Base-by-base conservation (phyloP, 2,113 vertebrate genomes). In the Pungitius pungitius region DNA sequence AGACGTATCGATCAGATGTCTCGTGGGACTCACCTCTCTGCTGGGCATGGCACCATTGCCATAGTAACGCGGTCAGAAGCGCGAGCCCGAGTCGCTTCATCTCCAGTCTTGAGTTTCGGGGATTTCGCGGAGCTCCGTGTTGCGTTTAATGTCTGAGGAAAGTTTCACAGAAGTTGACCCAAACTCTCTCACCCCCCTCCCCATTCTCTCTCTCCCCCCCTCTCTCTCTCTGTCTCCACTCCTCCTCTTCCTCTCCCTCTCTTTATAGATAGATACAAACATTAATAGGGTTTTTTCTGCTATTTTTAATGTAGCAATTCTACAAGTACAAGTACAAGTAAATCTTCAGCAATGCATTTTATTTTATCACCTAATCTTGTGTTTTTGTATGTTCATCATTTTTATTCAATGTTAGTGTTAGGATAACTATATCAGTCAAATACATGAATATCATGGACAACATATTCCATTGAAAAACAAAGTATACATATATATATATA, bases 11-110 rank as follows among this genome's bases (percentile, higher is more conserved):
- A 57, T 68, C 78, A 27, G 33, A 35, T 35, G 40, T 33, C 3
- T 24, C 15, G 13, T 22, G 56, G 69, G 52, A 88, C 94, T 94
- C 87, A 94, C 94, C 93, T 89, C 93, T 94, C 80, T 93, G 94
- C 89, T 92, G 93, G 65, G 82, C 89, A n/a, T 57, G 72, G 80
- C 89, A 78, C 73, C 81, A 87, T 86, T 86, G 91, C 91, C 92
- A 93, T 86, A 92, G 89, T 85, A 92, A 88, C 87, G 80, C 84
- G 42, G 83, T 17, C 9, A 92, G 54, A 55, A 86, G 74, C 64
- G 74, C 70, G 63, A 90, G 69, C 70, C 69, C 35, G n/a, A 80
- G 39, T 17, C 35, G 66, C 84, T 61, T 79, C 93, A 94, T 94
- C 3, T 84, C 49, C 33, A 35, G 77, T 75, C 65, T 22, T 35